These are phyloP conservation scores for Phrynocephalus versicolor DNA, from an alignment of 2,113 vertebrate genomes.

Conservation along the genomic window DNA sequence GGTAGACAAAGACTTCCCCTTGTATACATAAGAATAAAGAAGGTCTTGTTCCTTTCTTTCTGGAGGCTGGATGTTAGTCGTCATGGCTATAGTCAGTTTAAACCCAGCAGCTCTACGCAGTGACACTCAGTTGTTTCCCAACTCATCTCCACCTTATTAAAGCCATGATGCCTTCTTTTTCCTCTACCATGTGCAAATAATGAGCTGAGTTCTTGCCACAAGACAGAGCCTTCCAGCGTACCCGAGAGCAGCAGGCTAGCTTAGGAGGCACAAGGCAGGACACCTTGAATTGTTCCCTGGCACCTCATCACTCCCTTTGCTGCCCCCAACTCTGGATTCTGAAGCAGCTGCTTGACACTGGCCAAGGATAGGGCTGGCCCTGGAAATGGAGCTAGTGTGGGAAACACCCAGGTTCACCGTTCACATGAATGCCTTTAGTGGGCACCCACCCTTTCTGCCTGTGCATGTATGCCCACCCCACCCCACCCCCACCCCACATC, in stretches of 20 bases:
- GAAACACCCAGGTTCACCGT: not conserved
- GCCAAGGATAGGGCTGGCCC: not conserved
- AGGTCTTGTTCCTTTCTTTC: not conserved
- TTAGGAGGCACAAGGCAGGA: no score
- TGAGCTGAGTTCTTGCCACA: no score
- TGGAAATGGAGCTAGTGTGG: not conserved
- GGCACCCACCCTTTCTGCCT: not conserved
- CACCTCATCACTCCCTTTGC: not conserved
- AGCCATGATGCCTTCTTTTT: not conserved
- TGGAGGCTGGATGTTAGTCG: no score
- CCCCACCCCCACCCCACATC: no score
- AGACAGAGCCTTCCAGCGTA: no score
- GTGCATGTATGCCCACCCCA: no score
- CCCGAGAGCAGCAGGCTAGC: no score
- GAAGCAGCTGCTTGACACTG: not conserved
- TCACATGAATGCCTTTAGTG: not conserved
- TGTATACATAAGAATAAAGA: not conserved
- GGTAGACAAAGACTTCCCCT: not conserved
- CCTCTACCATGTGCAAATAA: not conserved
- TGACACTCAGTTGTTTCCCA: no score
- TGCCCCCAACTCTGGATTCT: no score
- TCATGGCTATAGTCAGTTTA: no score
- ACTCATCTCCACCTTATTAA: no score
- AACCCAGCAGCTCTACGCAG: no score
- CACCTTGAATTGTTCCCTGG: not conserved